These are phyloP conservation scores for Heliangelus exortis DNA, from an alignment of 2,797 vertebrate species.

Conservation along the genomic window DNA sequence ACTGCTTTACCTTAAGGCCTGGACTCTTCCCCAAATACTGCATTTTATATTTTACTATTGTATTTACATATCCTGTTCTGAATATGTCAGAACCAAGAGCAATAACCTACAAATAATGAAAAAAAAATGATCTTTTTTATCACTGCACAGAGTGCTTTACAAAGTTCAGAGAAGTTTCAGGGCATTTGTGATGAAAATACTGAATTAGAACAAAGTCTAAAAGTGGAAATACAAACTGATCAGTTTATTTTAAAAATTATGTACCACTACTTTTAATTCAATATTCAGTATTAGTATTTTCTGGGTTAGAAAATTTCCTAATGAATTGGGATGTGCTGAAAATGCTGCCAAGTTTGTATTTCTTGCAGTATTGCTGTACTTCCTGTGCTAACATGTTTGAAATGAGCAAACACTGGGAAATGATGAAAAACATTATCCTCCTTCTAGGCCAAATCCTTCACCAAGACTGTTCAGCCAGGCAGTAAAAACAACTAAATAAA, in stretches of 20 bases:
- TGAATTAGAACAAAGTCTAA: background rate
- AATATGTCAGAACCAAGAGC: background rate
- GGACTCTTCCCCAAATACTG: background rate
- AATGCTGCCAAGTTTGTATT: background rate
- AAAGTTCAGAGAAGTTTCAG: background rate
- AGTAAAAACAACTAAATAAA: background rate
- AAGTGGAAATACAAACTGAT: background rate
- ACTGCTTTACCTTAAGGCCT: background rate
- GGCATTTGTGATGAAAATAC: background rate
- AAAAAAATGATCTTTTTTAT: background rate
- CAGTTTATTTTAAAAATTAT: background rate
- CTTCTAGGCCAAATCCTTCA: conserved; percentile 29
- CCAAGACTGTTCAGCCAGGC: background rate
- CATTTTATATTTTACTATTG: background rate
- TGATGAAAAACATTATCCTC: background rate
- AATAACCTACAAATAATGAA: background rate
- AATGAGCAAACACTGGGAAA: conserved; percentile 23
- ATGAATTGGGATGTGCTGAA: background rate
- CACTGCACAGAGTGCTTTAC: background rate
- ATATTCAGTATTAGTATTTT: background rate
- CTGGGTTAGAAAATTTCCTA: background rate
- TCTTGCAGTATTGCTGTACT: background rate
- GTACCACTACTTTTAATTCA: background rate
- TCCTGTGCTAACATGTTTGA: conserved; percentile 4
- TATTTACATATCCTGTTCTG: background rate